phyloP scores from a whole-genome alignment of 2,113 vertebrate genomes.

The Donacobius atricapilla region DNA sequence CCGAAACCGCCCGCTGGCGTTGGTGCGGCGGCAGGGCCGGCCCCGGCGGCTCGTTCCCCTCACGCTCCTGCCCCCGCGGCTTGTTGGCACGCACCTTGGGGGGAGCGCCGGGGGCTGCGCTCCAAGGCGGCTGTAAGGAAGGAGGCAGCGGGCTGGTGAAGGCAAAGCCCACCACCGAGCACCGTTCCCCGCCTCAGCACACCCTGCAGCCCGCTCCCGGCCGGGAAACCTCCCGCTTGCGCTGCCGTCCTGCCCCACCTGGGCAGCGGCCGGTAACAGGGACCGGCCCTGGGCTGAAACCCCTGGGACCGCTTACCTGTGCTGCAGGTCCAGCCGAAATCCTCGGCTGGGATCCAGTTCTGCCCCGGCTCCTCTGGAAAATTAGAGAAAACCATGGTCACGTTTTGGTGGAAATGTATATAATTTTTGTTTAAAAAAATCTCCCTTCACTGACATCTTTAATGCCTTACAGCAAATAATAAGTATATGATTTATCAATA shows the following conservation, averaged over 20 bases:
- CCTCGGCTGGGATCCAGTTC: fast-evolving
- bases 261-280: fast-evolving
- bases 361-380: not conserved
- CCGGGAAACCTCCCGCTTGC: not conserved
- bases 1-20: not conserved
- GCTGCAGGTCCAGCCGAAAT: not conserved
- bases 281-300: too few relatives aligned
- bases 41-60: not conserved
- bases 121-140: not conserved
- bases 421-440: not conserved
- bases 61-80: fast-evolving
- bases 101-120: not conserved
- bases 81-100: not conserved
- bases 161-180: not conserved
- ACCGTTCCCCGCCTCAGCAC: fast-evolving
- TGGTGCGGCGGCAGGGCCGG: not conserved
- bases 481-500: not conserved
- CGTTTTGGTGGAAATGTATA: not conserved
- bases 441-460: not conserved
- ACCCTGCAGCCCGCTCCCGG: not conserved
- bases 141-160: not conserved
- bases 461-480: not conserved
- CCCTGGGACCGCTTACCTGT: too few relatives aligned
- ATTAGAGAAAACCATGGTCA: not conserved
- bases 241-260: not conserved